Evolutionary conservation across 2,888 invertebrate genomes (phyloP), one percentile per base, ranked within the genome.

Genomic region (Yponomeuta evonymella): DNA sequence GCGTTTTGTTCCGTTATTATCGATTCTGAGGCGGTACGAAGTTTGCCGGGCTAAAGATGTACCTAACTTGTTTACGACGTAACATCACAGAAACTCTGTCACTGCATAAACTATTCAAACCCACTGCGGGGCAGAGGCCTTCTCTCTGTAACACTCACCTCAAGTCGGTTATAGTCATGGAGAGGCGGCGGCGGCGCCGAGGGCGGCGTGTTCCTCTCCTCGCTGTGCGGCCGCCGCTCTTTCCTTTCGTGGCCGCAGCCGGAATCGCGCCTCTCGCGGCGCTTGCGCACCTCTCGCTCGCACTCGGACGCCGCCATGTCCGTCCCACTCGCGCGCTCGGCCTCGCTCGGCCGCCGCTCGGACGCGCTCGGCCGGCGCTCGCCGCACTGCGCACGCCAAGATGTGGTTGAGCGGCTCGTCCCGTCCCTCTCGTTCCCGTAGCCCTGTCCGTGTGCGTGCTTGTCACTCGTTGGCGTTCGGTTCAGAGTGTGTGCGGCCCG

Each of bases 211-310:
- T 82, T 79, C n/a, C 91, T 82, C 79, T 92, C 92, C 77, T 92
- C 92, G 76, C 92, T 91, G 75, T 88, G 90, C 64, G 92, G 89
- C 71, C 92, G 81, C 68, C 92, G 79, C 75, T 92, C 92, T 74
- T 91, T 92, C 72, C 92, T 82, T 83, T 92, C 92, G 78, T 90
- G 92, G 63, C 90, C 86, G 78, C 87, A 85, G 72, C 94, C 93
- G 72, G 94, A 93, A 79, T 94, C 93, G n/a, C 93, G 89, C 71
- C 93, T 92, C 86, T 94, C 94, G 80, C 94, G 94, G 69, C 94
- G 90, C 85, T 94, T 94, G 78, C 94, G 92, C 76, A 93, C 93
- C 85, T 93, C 91, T 78, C 93, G 87, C 86, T 93, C 93, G 82
- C 93, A 89, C 84, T 93, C 90, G 71, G 93, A 89, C 74, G 93